Conservation (phyloP, 2,888 invertebrate species). For the Kuschelorhynchus macadamiae region DNA sequence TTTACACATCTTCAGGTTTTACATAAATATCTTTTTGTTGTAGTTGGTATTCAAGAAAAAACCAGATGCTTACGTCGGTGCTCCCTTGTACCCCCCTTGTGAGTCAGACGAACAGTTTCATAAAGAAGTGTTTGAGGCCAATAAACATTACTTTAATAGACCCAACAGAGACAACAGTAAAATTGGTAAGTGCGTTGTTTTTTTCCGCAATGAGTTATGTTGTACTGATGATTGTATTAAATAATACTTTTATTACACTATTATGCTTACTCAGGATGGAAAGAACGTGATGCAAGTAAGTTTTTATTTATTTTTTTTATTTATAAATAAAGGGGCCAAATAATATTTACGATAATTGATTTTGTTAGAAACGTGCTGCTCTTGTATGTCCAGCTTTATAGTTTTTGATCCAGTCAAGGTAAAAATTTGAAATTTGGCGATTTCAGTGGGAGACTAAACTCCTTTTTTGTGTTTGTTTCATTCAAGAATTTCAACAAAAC, state of each 20-base stretch:
- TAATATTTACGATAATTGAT: not conserved
- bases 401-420: not conserved
- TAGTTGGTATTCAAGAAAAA: conserved; percentile 77
- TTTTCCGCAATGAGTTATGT: too few relatives aligned
- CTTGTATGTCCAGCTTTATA: not conserved
- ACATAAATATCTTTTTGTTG: conserved; percentile 5
- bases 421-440: too few relatives aligned
- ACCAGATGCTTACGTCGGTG: conserved; percentile 68
- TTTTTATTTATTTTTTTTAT: conserved; percentile 44
- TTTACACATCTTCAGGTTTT: too few relatives aligned
- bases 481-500: too few relatives aligned
- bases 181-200: conserved; percentile 57
- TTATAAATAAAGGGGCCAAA: not conserved
- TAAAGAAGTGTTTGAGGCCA: conserved; percentile 73
- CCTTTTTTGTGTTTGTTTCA: too few relatives aligned
- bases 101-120: conserved; percentile 78
- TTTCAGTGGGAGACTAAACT: too few relatives aligned
- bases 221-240: too few relatives aligned
- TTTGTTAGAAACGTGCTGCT: not conserved
- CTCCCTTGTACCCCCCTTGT: conserved; percentile 71
- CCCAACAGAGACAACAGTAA: conserved; percentile 50
- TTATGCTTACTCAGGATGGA: conserved; percentile 73
- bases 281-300: conserved; percentile 86
- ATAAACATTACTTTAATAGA: conserved; percentile 64
- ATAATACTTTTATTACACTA: too few relatives aligned